Evolutionary conservation across 2,113 vertebrate genomes (phyloP).

Genomic region (Saguinus imperator): DNA sequence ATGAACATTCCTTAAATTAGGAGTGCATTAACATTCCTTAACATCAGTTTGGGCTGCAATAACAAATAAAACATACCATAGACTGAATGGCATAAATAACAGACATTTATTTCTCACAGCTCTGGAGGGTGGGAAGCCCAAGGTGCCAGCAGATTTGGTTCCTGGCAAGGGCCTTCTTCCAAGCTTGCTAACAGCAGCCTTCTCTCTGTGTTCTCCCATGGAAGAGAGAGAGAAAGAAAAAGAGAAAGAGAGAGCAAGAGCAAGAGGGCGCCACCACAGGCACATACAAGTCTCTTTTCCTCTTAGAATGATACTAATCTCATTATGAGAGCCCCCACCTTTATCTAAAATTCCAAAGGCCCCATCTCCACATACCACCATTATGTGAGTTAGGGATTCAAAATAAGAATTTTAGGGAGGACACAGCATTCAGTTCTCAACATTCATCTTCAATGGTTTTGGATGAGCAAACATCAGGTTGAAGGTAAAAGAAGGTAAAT

Average conservation of each 20-base stretch:
- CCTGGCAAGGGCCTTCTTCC: background rate
- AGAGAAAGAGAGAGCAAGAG: too few relatives aligned
- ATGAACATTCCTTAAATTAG: background rate
- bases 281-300: background rate
- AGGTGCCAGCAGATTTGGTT: background rate
- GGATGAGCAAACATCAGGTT: background rate
- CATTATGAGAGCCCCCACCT: too few relatives aligned
- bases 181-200: background rate
- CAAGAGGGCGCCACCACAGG: too few relatives aligned
- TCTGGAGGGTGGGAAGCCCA: background rate
- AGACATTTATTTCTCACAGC: background rate
- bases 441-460: background rate
- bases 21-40: background rate
- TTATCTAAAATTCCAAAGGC: background rate
- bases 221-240: too few relatives aligned
- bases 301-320: background rate
- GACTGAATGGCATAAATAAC: background rate
- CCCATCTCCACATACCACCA: background rate
- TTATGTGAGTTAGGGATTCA: background rate
- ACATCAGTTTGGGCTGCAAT: background rate
- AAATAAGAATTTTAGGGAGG: background rate
- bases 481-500: background rate
- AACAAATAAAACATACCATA: background rate
- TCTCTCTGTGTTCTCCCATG: background rate
- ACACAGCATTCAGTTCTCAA: background rate